Base-by-base conservation (phyloP, 2,797 vertebrate genomes). In the Tarsius wallacei region DNA sequence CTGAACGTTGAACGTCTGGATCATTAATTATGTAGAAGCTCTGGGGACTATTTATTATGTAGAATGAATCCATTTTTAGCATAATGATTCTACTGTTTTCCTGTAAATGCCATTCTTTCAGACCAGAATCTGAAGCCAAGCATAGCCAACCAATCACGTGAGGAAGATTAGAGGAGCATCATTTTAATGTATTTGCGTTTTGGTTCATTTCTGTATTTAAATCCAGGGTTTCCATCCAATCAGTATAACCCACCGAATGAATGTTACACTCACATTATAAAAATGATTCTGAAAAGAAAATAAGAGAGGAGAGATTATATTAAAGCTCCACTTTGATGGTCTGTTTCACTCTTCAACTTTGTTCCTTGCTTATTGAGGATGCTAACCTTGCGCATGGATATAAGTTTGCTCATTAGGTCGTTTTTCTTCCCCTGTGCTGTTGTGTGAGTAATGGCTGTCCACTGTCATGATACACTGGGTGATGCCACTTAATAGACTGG, bases 101-200 rank as follows among this genome's bases (percentile, higher is more conserved):
- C 63, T 49, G 28, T 70, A 36, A 88, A 93, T 76, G 49, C 49
- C 31, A 71, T 85, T 93, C 53, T 89, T 91, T 87, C 59, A 82
- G 59, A 55, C 93, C 61, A 94, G 61, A 92, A 80, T 91, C 68
- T 61, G 26, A 97, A 90, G 78, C 84, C 85, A 89, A 74, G 92
- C 3, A 24, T 64, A 97, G 70, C 81, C 70, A 86, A 70, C 82
- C 59, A 76, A 1, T 95, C 86, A 84, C 8, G 3, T 53, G 55
- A 28, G 36, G 55, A 42, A 16, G 66, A 76, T 87, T 47, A 73
- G 11, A 82, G 59, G 49, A 66, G n/a, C 17, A 14, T 86, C 42
- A n/a, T 57, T 84, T 55, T 93, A 86, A 74, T 87, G 7, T 66
- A 31, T 82, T 91, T 93, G 15, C 57, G 81, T 84, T 94, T 31